Conservation (phyloP, 2,113 vertebrate genomes). For the Centropus unirufus region DNA sequence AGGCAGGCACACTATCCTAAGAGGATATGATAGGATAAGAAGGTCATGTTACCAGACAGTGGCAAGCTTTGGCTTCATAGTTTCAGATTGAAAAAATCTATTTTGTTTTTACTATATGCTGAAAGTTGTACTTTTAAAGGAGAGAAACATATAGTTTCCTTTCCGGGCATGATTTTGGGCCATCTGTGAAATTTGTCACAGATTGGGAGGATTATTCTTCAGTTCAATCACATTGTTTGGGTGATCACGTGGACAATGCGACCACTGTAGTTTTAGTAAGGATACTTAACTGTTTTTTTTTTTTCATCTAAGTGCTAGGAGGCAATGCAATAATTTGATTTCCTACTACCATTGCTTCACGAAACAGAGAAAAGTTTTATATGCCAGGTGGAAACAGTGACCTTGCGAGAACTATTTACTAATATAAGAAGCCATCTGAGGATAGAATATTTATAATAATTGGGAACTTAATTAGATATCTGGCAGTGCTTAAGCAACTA, state of each 20-base stretch:
- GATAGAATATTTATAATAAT: constrained; percentile 61
- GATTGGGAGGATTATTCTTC: background rate
- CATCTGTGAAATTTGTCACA: background rate
- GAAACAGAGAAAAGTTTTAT: background rate
- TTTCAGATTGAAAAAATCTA: background rate
- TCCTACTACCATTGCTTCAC: background rate
- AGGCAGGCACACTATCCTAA: constrained; percentile 4
- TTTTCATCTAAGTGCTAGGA: background rate
- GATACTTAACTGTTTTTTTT: background rate
- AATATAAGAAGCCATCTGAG: constrained; percentile 42
- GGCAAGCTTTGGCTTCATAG: background rate
- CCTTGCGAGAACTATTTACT: constrained; percentile 54
- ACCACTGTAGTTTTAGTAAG: background rate
- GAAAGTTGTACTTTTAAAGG: background rate
- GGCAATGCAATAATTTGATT: background rate
- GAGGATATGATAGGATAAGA: background rate
- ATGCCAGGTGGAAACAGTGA: constrained; percentile 24
- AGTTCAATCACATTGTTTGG: background rate
- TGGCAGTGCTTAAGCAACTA: constrained; percentile 34
- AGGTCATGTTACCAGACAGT: background rate
- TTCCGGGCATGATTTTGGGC: background rate
- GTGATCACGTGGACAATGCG: background rate
- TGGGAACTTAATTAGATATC: constrained; percentile 51
- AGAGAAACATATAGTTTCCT: background rate
- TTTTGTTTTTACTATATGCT: background rate